Evolutionary conservation across 2,797 vertebrate genomes (phyloP), one percentile per base, ranked within the genome.

Genomic region (Dromococcyx pavoninus): DNA sequence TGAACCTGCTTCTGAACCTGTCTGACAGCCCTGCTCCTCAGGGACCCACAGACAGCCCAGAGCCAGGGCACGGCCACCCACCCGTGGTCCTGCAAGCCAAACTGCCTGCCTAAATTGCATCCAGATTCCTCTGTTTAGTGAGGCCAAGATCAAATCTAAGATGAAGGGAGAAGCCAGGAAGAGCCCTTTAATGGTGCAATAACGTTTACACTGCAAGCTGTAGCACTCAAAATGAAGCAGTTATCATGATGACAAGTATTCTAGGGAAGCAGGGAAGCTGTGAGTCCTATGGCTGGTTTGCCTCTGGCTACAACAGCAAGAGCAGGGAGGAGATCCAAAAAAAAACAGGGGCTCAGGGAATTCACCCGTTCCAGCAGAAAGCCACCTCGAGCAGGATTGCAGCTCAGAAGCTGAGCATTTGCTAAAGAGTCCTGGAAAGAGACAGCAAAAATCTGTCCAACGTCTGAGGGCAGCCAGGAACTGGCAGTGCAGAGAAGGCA

Each of bases 341-440:
- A 30, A 46, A 30, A 46, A 3, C 65, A 28, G 0, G 1, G 35
- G 43, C 76, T 93, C 3, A 1, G 71, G 71, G 90, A 88, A 75
- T 88, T 84, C 67, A 62, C 48, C 73, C 51, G 79, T 57, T 80
- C 66, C 87, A 83, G 72, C 4, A 64, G 53, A 4, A 48, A 82
- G 35, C 71, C 65, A 71, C 61, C 46, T 61, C 4, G 9, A 58
- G 48, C 48, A 62, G n/a, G 70, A 21, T 67, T 4, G 21, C 39
- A 64, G 81, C 81, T 64, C 48, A 7, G 3, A 22, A 78, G 64
- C 82, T 51, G 53, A 83, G 62, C 13, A 3, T 44, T 77, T 54
- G 48, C 82, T 94, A 72, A 60, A 58, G 24, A 91, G 66, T 46
- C 62, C 83, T 88, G 76, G 77, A 90, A 88, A 58, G 79, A 83